Percentiles rank a stretch among this genome's conserved stretches.
These are phyloP conservation scores for Vulpes vulpes DNA, from an alignment of 2,113 vertebrate genomes.

Conservation along the genomic window DNA sequence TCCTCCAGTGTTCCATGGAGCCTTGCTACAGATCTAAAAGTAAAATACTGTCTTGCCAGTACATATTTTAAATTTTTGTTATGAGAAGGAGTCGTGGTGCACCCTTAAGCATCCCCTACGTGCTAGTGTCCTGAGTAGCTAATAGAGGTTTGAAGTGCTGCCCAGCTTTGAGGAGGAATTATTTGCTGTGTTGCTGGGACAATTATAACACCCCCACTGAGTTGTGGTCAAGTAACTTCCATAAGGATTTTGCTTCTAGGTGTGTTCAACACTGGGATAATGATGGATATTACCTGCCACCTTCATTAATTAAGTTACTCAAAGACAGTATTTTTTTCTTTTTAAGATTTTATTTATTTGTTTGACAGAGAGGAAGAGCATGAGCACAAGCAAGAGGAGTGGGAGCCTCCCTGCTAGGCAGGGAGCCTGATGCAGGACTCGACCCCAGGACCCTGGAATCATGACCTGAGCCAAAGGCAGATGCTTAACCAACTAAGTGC, in stretches of 20 bases:
- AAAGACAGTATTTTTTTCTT: background rate
- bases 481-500: no score
- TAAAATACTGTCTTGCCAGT: background rate
- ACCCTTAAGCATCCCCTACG: background rate
- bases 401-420: no score
- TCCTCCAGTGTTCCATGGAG: background rate
- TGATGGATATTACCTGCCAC: background rate
- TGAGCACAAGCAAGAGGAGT: no score
- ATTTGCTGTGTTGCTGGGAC: background rate
- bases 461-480: no score
- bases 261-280: background rate
- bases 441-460: no score
- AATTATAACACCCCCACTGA: background rate
- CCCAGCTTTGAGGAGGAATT: background rate
- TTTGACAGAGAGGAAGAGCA: no score
- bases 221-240: background rate
- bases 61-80: background rate
- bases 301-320: background rate
- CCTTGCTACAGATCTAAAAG: slow-evolving; percentile 4
- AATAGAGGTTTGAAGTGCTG: background rate
- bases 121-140: background rate
- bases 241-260: background rate
- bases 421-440: no score
- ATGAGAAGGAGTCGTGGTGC: background rate
- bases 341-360: no score